Evolutionary conservation across 2,888 invertebrate genomes (phyloP).

Genomic region (Hymenopus coronatus): DNA sequence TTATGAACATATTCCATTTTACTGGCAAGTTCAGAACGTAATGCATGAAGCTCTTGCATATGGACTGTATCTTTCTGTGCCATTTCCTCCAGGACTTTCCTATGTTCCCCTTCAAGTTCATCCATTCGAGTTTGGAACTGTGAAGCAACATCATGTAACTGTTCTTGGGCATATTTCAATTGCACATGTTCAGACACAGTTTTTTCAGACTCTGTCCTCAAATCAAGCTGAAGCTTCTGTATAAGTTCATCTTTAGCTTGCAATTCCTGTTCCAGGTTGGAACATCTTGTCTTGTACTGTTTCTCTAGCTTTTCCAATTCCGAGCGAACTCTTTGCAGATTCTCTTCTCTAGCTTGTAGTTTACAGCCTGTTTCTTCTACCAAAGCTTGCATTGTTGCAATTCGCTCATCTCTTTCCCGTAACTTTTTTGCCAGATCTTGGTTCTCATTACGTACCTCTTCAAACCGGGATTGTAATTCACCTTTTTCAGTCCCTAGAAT

Average conservation of each 20-base stretch:
- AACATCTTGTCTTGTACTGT: neutral
- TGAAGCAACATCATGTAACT: neutral
- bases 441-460: constrained; percentile 23
- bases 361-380: constrained; percentile 9
- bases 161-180: neutral
- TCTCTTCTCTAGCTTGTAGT: constrained; percentile 14
- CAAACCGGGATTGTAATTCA: constrained; percentile 17
- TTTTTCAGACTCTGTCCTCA: neutral
- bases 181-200: neutral
- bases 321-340: constrained; percentile 5
- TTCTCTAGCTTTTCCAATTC: neutral
- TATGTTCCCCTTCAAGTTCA: neutral
- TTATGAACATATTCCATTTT: constrained; percentile 1
- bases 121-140: neutral
- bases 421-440: constrained; percentile 16
- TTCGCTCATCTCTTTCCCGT: constrained; percentile 8
- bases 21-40: neutral
- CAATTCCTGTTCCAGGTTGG: neutral
- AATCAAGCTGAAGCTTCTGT: neutral
- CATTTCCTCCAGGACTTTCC: neutral
- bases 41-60: neutral
- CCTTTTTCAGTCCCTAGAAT: constrained; percentile 21
- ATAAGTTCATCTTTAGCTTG: neutral
- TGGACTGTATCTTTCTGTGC: neutral
- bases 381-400: neutral